Conservation (phyloP, 64 coral and sea anemone species). For the Montipora sp. region DNA sequence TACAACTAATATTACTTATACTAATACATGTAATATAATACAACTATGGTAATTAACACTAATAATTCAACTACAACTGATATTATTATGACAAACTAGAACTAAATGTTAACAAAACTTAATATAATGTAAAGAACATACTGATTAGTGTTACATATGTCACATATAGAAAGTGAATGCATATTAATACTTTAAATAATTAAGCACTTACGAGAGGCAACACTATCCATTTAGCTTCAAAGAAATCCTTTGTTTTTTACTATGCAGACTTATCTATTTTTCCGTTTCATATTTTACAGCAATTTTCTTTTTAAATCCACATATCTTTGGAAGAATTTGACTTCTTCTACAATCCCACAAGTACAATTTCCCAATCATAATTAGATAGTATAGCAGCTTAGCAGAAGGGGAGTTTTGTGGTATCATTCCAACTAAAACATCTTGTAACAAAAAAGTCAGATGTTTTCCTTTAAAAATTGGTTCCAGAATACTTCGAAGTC, state of each 20-base stretch:
- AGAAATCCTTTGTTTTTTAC: neutral
- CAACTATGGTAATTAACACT: no score
- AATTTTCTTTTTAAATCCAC: slow-evolving; percentile 9
- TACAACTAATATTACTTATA: no score
- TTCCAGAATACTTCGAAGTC: neutral
- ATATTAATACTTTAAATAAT: no score
- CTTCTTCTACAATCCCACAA: slow-evolving; percentile 4
- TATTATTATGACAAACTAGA: no score
- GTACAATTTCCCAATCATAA: neutral
- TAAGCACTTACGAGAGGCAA: neutral
- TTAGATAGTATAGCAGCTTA: no score
- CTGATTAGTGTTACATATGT: neutral
- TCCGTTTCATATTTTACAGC: slow-evolving; percentile 10
- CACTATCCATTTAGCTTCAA: slow-evolving; percentile 5
- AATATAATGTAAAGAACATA: neutral
- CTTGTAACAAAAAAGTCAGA: neutral
- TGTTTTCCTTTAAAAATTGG: slow-evolving; percentile 11
- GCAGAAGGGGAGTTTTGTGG: no score
- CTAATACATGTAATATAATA: no score
- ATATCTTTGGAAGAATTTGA: neutral
- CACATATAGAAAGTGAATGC: no score
- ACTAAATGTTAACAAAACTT: neutral
- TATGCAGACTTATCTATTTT: neutral
- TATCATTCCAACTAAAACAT: slow-evolving; percentile 10
- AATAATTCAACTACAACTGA: no score